phyloP scores from a whole-genome alignment of 2,888 invertebrate genomes.

The Lomographa bimaculata region DNA sequence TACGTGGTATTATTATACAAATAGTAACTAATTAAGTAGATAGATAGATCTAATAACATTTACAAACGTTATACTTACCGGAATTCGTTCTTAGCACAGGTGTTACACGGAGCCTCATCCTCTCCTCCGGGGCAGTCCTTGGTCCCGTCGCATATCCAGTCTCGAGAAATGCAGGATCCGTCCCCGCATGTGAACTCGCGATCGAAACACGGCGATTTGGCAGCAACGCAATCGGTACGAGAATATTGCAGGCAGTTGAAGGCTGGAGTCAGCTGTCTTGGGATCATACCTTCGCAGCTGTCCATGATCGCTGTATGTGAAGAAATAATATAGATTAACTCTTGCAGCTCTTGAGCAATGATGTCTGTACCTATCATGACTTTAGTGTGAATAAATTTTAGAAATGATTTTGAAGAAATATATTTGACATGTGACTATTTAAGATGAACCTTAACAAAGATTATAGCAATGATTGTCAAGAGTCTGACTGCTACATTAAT shows the following conservation, averaged over 20 bases:
- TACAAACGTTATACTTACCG: slow-evolving; percentile 58
- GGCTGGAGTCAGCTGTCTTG: slow-evolving; percentile 78
- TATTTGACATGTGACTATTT: too few species aligned
- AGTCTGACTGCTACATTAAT: too few species aligned
- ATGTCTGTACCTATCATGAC: too few species aligned
- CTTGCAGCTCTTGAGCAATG: too few species aligned
- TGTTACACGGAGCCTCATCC: slow-evolving; percentile 82
- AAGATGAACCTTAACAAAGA: too few species aligned
- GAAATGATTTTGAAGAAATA: too few species aligned
- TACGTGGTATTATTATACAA: too few species aligned
- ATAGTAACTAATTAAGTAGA: too few species aligned
- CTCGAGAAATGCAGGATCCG: slow-evolving; percentile 83
- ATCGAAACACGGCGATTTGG: slow-evolving; percentile 71
- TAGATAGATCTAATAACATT: too few species aligned
- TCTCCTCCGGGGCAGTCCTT: slow-evolving; percentile 85
- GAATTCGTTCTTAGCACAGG: slow-evolving; percentile 62
- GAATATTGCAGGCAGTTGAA: slow-evolving; percentile 86
- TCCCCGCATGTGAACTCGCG: slow-evolving; percentile 84
- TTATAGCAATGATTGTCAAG: too few species aligned
- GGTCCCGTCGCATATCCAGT: slow-evolving; percentile 86
- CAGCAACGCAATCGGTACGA: slow-evolving; percentile 81
- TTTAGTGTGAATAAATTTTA: too few species aligned
- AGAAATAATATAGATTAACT: slow-evolving; percentile 8
- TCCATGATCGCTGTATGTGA: slow-evolving; percentile 83
- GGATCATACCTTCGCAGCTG: slow-evolving; percentile 84